Evolutionary conservation across 2,797 vertebrate genomes (phyloP).

Genomic region (Pempheris klunzingeri): DNA sequence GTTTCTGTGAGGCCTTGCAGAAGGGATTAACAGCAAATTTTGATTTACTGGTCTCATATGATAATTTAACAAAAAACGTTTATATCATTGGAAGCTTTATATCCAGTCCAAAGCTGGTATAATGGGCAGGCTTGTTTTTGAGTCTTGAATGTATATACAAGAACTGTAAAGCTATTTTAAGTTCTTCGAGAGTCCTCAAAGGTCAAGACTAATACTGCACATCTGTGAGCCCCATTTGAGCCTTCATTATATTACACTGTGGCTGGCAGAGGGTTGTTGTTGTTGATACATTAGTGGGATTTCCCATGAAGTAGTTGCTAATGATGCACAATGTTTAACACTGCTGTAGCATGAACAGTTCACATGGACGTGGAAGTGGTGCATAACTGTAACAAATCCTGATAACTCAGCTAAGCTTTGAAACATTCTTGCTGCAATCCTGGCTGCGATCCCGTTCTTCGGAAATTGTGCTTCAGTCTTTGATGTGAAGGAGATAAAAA

Average conservation of each 20-base stretch:
- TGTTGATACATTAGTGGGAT: constrained; percentile 37
- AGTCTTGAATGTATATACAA: too few relatives aligned
- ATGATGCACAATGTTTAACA: constrained; percentile 44
- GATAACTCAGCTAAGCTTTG: constrained; percentile 55
- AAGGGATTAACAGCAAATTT: background rate
- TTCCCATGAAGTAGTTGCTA: constrained; percentile 62
- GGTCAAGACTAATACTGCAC: background rate
- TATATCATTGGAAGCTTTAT: background rate
- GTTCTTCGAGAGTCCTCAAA: constrained; percentile 3
- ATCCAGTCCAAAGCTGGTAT: constrained; percentile 1
- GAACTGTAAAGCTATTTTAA: too few relatives aligned
- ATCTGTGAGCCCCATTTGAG: background rate
- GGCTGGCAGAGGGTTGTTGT: constrained; percentile 30
- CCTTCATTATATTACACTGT: constrained; percentile 7
- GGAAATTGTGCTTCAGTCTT: constrained; percentile 51
- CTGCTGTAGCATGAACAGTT: constrained; percentile 23
- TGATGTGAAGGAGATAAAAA: constrained; percentile 70
- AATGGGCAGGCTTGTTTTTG: background rate
- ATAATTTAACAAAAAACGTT: background rate
- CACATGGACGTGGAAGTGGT: constrained; percentile 52
- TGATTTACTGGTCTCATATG: background rate
- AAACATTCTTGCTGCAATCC: constrained; percentile 52
- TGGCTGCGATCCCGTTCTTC: constrained; percentile 58
- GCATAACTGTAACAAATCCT: constrained; percentile 54
- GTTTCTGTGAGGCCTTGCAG: too few relatives aligned